Conservation (phyloP, 2,797 vertebrate species). For the Arctocebus calabarensis region DNA sequence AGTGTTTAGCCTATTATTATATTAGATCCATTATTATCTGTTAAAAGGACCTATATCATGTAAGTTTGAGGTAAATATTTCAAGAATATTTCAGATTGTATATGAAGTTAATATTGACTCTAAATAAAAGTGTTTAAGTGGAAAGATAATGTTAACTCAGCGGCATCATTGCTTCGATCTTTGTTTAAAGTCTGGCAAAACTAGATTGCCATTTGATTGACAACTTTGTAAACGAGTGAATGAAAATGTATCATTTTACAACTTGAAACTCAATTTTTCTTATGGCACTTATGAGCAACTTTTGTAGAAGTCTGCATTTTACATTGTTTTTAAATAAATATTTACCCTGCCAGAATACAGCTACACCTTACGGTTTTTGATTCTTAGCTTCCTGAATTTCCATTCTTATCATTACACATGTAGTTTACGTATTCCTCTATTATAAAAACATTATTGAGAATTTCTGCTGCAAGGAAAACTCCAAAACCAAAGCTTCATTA, state of each 20-base stretch:
- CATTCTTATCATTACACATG: background rate
- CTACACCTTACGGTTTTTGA: background rate
- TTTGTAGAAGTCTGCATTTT: conserved; percentile 86
- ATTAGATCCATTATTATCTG: background rate
- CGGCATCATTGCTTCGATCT: conserved; percentile 89
- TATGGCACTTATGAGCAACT: conserved; percentile 87
- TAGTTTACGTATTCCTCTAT: background rate
- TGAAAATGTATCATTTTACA: conserved; percentile 89
- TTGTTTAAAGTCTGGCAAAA: conserved; percentile 88
- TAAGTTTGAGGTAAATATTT: background rate
- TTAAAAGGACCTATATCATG: accelerated
- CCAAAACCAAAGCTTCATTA: background rate
- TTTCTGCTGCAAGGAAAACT: background rate
- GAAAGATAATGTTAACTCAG: conserved; percentile 88
- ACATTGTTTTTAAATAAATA: conserved; percentile 83
- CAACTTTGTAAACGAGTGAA: conserved; percentile 88
- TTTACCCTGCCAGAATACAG: conserved; percentile 65
- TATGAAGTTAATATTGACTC: conserved; percentile 86
- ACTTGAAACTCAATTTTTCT: conserved; percentile 85
- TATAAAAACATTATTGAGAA: background rate
- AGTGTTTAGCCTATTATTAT: background rate
- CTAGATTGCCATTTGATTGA: conserved; percentile 88
- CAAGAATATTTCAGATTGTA: too few species aligned
- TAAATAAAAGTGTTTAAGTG: conserved; percentile 77
- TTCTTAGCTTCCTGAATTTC: background rate